Base-by-base conservation (phyloP, 1,140 invertebrate species). In the Mamestra configurata region DNA sequence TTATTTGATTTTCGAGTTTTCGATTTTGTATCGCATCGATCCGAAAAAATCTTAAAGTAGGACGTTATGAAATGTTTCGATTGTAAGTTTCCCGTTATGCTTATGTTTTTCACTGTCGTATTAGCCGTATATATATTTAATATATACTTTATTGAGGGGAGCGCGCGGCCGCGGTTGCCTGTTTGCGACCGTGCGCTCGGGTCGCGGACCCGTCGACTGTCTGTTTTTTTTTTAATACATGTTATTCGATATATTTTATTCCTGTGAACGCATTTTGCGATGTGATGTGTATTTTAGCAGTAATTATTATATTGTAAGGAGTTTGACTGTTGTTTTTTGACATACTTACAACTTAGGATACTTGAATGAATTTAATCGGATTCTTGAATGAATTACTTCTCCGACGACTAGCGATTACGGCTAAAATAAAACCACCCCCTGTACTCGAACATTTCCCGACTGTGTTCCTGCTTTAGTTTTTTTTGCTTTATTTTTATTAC, bases 271-370 rank as follows among this genome's bases (percentile, higher is more conserved):
- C 96, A 96, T 96, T 96, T 97, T 97, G 96, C 97, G 96, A 97
- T 96, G 96, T 97, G 96, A 97, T 97, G 96, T 97, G 96, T 97
- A 97, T 97, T 97, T 97, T 97, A 97, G 97, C 96, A 95, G 96
- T 97, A 96, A 96, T 96, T 96, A 95, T 94, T 93, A 93, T 94
- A 93, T 93, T 95, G 91, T 96, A 96, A 96, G 95, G 94, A 95
- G 95, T 96, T 96, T 92, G 91, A 95, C 93, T 95, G 95, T 94
- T 94, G 93, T 94, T 95, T 94, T 93, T 95, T 95, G 93, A 94
- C 92, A 94, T 90, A 94, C 93, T 95, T 93, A 95, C 92, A 93
- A 95, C 91, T 91, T 94, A 94, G 92, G 91, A 89, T 93, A 92
- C 87, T 86, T 84, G 89, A 90, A 93, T 89, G 90, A 95, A 91